Conservation (phyloP, 2,113 vertebrate species). For the Chrysemys picta region DNA sequence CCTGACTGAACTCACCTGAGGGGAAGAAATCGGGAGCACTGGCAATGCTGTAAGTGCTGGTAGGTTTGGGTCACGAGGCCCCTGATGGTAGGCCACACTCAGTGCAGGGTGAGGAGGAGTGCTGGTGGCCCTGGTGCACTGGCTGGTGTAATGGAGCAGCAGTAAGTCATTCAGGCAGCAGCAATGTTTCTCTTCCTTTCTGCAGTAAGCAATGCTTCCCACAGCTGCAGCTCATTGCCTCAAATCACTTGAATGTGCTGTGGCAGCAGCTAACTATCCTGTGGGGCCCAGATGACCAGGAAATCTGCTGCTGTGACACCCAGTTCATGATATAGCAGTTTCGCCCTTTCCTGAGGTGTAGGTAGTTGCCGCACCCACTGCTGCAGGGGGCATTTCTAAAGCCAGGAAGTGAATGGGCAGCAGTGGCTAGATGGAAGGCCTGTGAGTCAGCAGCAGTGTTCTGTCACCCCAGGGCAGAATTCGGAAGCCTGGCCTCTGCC, state of each 20-base stretch:
- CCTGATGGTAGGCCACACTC: not conserved
- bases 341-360: not conserved
- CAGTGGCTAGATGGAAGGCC: not conserved
- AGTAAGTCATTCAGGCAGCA: fast-evolving
- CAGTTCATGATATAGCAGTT: not conserved
- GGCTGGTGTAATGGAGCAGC: not conserved
- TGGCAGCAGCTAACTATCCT: fast-evolving
- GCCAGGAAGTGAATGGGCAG: not conserved
- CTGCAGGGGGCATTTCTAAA: not conserved
- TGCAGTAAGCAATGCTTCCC: not conserved
- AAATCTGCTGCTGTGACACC: not conserved
- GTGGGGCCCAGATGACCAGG: not conserved
- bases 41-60: not conserved
- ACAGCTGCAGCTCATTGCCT: fast-evolving
- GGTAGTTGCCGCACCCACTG: not conserved
- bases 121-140: not conserved
- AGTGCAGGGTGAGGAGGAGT: not conserved
- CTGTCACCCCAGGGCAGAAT: not conserved
- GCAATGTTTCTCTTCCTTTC: fast-evolving
- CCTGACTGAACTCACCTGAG: not conserved
- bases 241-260: not conserved
- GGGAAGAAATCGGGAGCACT: not conserved
- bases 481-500: not conserved
- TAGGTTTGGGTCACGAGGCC: not conserved
- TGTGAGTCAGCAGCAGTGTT: not conserved